phyloP scores from a whole-genome alignment of 2,797 vertebrate genomes.

The Synaphobranchus kaupii region DNA sequence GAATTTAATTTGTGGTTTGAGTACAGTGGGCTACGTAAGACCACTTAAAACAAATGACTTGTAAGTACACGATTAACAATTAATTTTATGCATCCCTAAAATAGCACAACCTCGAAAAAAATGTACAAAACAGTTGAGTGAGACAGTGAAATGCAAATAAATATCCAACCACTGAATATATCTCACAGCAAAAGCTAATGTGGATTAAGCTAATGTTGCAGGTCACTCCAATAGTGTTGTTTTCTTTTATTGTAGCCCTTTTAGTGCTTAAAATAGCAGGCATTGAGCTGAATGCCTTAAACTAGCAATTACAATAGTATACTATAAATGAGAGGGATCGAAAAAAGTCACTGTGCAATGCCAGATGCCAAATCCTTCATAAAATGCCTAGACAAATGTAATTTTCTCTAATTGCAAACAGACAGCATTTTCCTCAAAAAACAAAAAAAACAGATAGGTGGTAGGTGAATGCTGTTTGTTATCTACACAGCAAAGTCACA shows the following conservation, averaged over 20 bases:
- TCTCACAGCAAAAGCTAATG: background rate
- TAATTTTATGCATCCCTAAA: constrained; percentile 2
- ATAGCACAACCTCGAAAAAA: background rate
- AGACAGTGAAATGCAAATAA: background rate
- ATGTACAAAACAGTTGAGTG: background rate
- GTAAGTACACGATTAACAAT: background rate
- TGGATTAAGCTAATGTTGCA: constrained; percentile 4
- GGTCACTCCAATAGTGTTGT: background rate
- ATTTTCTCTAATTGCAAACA: background rate
- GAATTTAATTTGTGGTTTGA: constrained; percentile 66
- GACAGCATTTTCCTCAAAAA: background rate
- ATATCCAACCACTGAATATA: background rate
- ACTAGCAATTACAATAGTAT: background rate
- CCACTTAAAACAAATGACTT: constrained; percentile 19
- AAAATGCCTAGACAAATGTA: background rate
- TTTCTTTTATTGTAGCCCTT: background rate
- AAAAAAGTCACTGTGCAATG: background rate
- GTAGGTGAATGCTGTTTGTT: background rate
- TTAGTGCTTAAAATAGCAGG: constrained; percentile 6
- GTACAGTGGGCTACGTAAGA: constrained; percentile 47
- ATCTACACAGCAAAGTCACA: background rate
- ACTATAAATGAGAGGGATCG: background rate
- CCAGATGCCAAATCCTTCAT: background rate
- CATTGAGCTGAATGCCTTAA: constrained; percentile 2
- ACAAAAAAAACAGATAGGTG: background rate